Evolutionary conservation across 1,140 invertebrate species (phyloP), one percentile per base, ranked within the genome.

Genomic region (Phymastichus coffea): DNA sequence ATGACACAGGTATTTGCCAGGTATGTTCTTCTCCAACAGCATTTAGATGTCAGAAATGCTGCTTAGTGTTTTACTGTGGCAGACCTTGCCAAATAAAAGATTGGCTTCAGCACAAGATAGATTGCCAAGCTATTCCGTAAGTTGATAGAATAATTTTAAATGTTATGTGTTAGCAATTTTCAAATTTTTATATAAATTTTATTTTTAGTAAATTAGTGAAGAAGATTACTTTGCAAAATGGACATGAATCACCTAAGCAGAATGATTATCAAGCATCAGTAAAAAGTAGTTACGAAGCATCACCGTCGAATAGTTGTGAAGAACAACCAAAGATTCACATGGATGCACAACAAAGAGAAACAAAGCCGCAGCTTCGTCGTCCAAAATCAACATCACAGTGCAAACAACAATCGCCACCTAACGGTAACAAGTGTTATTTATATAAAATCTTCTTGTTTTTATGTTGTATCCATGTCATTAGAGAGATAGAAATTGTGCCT

Each of bases 41-140:
- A 14, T 66, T 62, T 12, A 55, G 35, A 6, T 80, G 78, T 41
- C 37, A 63, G 8, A 66, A 41, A n/a, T 80, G 77, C 40, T 22
- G 14, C 3, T 19, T 38, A 35, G 63, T 46, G 2, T 74, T 63
- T 54, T 79, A 78, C 44, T 80, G 78, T 30, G 69, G 59, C 25
- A 58, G 40, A 49, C 4, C 6, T 0, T 80, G 78, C 43, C 76
- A 77, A 64, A 10, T 51, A 2, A 10, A 23, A 8, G 71, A 77
- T 64, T 80, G 77, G 78, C 48, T 63, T 0, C 57, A 41, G 15
- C 76, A 78, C 56, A 69, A 70, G 57, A 26, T 23, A 0, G 53
- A 69, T 14, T 80, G 78, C 47, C 52, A 63, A 52, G 15, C 33
- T 4, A 67, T 77, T n/a, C 73, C 73, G 66, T 71, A 60, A 68